Conservation (phyloP, 2,888 invertebrate species). For the Zygaena filipendulae region DNA sequence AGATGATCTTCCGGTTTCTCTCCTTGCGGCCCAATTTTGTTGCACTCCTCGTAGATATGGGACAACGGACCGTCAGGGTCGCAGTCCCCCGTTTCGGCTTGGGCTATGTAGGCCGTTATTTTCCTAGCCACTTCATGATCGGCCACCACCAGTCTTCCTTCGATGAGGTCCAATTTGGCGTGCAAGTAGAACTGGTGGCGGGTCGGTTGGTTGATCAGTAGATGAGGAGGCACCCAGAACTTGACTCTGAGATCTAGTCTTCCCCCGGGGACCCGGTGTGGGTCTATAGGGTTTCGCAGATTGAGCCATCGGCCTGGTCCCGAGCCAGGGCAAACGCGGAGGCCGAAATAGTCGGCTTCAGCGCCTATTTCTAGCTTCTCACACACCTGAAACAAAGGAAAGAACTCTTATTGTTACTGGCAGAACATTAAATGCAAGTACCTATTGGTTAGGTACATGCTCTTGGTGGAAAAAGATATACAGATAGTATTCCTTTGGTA, state of each 20-base stretch:
- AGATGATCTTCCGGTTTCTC: conserved; percentile 72
- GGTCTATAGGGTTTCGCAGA: conserved; percentile 82
- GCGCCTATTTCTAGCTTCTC: conserved; percentile 84
- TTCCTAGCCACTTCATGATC: conserved; percentile 76
- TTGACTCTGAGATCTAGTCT: conserved; percentile 82
- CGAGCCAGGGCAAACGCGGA: conserved; percentile 68
- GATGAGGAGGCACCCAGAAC: conserved; percentile 92
- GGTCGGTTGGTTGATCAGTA: conserved; percentile 85
- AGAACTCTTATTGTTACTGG: neutral
- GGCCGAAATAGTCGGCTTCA: conserved; percentile 90
- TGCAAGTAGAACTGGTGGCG: conserved; percentile 90
- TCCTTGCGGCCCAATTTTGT: conserved; percentile 70
- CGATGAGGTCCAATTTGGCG: conserved; percentile 79
- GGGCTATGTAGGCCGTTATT: conserved; percentile 81
- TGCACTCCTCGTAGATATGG: conserved; percentile 72
- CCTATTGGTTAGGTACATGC: no score
- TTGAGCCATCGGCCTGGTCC: conserved; percentile 89
- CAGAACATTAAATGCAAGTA: no score
- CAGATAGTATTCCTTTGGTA: no score
- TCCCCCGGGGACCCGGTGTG: conserved; percentile 75
- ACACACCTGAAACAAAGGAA: conserved; percentile 75
- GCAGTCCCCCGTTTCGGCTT: conserved; percentile 78
- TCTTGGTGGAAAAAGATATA: no score
- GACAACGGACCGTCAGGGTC: conserved; percentile 70
- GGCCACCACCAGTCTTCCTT: conserved; percentile 76